A percentile compares a stretch with the other conserved stretches of the same genome.
Conservation (phyloP, 2,888 invertebrate genomes). For the Chrysolina haemoptera region DNA sequence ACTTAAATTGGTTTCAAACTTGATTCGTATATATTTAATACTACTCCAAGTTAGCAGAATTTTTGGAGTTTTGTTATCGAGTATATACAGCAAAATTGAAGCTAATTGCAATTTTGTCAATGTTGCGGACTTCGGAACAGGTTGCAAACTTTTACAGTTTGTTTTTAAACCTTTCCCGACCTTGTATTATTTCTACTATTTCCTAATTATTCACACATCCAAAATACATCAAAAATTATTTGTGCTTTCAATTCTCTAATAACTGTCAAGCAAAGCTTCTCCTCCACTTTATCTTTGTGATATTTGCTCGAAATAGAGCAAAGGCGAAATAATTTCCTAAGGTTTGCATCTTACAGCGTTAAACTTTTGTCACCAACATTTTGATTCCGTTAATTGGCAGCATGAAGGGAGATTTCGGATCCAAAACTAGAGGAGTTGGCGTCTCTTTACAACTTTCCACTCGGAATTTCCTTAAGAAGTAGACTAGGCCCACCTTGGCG, state of each 20-base stretch:
- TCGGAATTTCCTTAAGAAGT: conserved; percentile 60
- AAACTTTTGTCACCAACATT: conserved; percentile 56
- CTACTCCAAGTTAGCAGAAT: too few relatives aligned
- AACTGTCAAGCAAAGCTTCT: too few relatives aligned
- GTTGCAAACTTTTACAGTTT: too few relatives aligned
- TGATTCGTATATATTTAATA: too few relatives aligned
- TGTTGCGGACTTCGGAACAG: too few relatives aligned
- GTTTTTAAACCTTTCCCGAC: too few relatives aligned
- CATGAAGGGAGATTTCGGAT: conserved; percentile 63
- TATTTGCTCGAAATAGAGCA: too few relatives aligned
- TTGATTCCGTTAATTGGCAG: conserved; percentile 61
- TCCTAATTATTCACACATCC: neutral
- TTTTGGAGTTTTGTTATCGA: too few relatives aligned
- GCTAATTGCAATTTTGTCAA: too few relatives aligned
- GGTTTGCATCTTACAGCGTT: conserved; percentile 8
- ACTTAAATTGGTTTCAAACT: too few relatives aligned
- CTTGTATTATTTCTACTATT: neutral
- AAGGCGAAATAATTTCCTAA: conserved; percentile 1
- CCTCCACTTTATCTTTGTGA: too few relatives aligned
- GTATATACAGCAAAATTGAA: too few relatives aligned
- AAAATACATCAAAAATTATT: conserved; percentile 22
- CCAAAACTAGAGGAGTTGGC: conserved; percentile 59
- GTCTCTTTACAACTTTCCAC: conserved; percentile 60
- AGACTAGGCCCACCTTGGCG: conserved; percentile 64
- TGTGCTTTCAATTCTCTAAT: conserved; percentile 29